Percentiles rank a stretch among this genome's conserved stretches.
These are phyloP conservation scores for Scomber scombrus DNA, from an alignment of 2,113 vertebrate species.

Conservation along the genomic window DNA sequence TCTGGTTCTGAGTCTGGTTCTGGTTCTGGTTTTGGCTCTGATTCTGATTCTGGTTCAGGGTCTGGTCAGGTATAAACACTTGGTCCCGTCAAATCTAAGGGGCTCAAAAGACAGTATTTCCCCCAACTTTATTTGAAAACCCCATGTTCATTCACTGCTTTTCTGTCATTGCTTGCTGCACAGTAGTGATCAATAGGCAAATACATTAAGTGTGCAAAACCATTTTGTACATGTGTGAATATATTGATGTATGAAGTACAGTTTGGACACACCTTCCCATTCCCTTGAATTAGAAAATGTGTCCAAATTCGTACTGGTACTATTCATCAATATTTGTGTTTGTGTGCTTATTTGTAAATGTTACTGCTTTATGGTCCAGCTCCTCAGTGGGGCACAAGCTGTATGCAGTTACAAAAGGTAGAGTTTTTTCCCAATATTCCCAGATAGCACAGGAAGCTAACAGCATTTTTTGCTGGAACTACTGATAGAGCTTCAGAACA, in stretches of 20 bases:
- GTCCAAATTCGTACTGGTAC: too few species aligned
- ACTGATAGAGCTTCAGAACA: conserved; percentile 57
- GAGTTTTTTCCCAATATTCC: not conserved
- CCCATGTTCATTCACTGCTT: conserved; percentile 53
- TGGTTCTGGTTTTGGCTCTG: conserved; percentile 62
- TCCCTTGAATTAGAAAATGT: too few species aligned
- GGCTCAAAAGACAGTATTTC: conserved; percentile 78
- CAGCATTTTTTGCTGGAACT: conserved; percentile 14
- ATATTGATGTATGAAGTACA: too few species aligned
- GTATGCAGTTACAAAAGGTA: not conserved
- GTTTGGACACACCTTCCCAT: too few species aligned
- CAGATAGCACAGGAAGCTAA: not conserved
- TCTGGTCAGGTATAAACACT: conserved; percentile 75
- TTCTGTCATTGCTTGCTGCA: conserved; percentile 21
- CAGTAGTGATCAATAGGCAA: not conserved
- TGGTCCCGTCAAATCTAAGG: conserved; percentile 54
- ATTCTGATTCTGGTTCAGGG: conserved; percentile 52
- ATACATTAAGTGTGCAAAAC: not conserved
- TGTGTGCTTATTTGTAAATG: not conserved
- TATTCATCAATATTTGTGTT: not conserved
- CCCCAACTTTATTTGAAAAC: conserved; percentile 45
- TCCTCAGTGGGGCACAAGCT: too few species aligned
- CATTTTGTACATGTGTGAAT: too few species aligned
- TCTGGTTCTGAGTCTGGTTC: conserved; percentile 66
- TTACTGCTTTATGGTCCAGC: too few species aligned